Evolutionary conservation across 1,140 invertebrate species (phyloP), one percentile per base, ranked within the genome.

Genomic region (Thaumetopoea pityocampa): DNA sequence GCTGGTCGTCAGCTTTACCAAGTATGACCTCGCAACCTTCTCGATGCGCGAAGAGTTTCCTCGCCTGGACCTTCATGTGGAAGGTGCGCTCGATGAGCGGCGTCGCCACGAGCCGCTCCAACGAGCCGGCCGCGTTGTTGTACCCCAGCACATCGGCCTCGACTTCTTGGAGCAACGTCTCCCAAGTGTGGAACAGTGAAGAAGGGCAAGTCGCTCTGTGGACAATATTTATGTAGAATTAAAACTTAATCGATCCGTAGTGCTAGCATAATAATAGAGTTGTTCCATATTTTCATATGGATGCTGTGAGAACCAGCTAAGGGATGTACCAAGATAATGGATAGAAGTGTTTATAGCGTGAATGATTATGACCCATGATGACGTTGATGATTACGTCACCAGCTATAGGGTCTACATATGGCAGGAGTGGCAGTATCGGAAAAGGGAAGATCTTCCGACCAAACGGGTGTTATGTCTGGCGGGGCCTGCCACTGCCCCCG

Each of bases 131-230:
- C 8, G 97, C 92, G 65, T 98, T 96, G 57, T 92, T 90, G 74
- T 96, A 93, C 37, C 94, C 92, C 67, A 95, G 91, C 3, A 96
- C 96, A 79, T 98, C 96, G 10, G 94, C 91, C 85, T 98, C 96
- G 19, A 97, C 93, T 79, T 97, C 96, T 72, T 96, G 93, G 15
- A 98, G 88, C 17, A 98, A 87, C 28, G 91, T 92, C 80, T 98
- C 96, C 96, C 96, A 98, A 33, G 93, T 91, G 67, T 95, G 92
- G 67, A 96, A 95, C 61, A 98, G 89, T 8, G 92, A 91, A 52
- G 92, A 93, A 5, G 91, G 90, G 61, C 92, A 94, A 55, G 90
- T 87, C 29, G 92, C 92, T 73, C 94, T 95, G 86, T 12, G 42
- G 62, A 11, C 58, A 63, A 35, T 36, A 16, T 3, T 5, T 6